Percentiles rank a stretch among this genome's conserved stretches.
Evolutionary conservation across 1,140 invertebrate genomes (phyloP).

Genomic region (Hydropsyche tenuis): DNA sequence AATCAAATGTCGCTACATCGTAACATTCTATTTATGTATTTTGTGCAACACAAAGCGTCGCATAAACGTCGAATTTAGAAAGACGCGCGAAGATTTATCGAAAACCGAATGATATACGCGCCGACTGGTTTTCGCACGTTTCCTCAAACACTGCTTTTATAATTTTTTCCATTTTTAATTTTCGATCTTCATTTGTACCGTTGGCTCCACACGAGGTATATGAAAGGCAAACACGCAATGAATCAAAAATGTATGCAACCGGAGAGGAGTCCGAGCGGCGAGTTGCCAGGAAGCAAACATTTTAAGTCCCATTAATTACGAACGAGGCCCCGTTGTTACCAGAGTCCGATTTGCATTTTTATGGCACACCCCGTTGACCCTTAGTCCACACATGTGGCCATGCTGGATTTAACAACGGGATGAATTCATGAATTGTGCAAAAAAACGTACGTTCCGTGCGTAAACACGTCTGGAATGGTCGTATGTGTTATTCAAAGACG

Average conservation of each 20-base stretch:
- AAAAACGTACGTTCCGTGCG: too few relatives aligned
- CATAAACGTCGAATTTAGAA: slow-evolving; percentile 16
- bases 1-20: slow-evolving; percentile 4
- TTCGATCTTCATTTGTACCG: too few relatives aligned
- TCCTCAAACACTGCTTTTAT: neutral
- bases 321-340: neutral
- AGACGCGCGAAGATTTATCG: neutral
- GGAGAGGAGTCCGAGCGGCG: neutral
- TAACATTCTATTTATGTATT: slow-evolving; percentile 8
- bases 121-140: too few relatives aligned
- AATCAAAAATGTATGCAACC: slow-evolving; percentile 10
- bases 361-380: slow-evolving; percentile 23
- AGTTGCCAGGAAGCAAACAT: slow-evolving; percentile 5
- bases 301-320: slow-evolving; percentile 25
- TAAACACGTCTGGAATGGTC: too few relatives aligned
- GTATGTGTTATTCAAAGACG: too few relatives aligned
- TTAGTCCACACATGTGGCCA: neutral
- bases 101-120: neutral
- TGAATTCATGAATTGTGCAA: neutral
- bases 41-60: slow-evolving; percentile 5
- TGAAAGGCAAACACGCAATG: slow-evolving; percentile 6
- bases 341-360: slow-evolving; percentile 27
- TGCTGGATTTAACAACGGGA: neutral
- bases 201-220: neutral
- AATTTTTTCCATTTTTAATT: neutral